Evolutionary conservation across 2,113 vertebrate species (phyloP), one percentile per base, ranked within the genome.

Genomic region (Oreotragus oreotragus): DNA sequence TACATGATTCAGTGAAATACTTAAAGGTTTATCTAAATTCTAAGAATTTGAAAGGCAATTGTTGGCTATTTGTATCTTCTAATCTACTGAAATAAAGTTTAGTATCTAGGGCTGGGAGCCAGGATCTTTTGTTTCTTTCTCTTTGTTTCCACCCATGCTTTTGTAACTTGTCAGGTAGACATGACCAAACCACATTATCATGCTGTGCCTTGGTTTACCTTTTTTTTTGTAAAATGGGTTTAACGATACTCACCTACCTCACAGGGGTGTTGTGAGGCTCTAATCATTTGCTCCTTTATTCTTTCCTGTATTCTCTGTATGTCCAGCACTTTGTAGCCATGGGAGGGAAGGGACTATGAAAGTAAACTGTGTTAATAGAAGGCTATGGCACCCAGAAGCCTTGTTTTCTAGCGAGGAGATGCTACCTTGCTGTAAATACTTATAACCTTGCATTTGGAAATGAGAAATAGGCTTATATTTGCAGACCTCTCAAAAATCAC

Each of bases 211-310:
- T 86, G 76, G 96, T 98, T 96, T 95, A 90, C 55, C 94, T 60
- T 64, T 19, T 58, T 64, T 60, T 95, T 64, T 15, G 14, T 14
- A 25, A 33, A 88, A 96, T 96, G 88, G 76, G 90, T 95, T 87
- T 62, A 84, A 85, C 15, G 85, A 76, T 93, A 85, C 77, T 93
- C 93, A 85, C 51, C 90, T 95, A 45, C 86, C 84, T 88, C 96
- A 97, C 95, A 93, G 97, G 97, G 95, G 80, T 98, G 97, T 96
- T 98, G 98, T 98, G 97, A 98, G 98, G 96, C 85, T 97, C 89
- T 94, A 23, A 88, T 77, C 47, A 47, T 90, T 95, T 83, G 81
- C 11, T 96, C 15, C n/a, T 94, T 92, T 25, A 10, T 88, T 88
- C 30, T 89, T 87, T 39, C 60, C 77, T 88, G 21, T 86, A 19